phyloP scores from a whole-genome alignment of 1,140 invertebrate genomes.

The Eumeta japonica region DNA sequence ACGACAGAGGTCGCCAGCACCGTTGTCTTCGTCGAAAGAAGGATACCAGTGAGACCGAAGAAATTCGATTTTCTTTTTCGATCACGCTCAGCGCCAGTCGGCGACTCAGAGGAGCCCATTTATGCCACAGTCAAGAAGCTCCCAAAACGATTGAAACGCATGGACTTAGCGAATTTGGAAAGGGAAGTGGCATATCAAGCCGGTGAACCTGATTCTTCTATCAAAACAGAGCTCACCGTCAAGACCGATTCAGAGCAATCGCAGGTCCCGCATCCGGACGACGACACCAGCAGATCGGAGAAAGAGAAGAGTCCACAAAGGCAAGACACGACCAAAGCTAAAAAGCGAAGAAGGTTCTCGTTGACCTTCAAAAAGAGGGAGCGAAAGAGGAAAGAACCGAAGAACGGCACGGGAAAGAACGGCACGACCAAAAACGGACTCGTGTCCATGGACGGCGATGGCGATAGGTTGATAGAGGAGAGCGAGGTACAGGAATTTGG shows the following conservation, averaged over 20 bases:
- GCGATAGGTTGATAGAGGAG: conserved; percentile 38
- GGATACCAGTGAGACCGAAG: conserved; percentile 42
- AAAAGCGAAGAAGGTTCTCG: conserved; percentile 54
- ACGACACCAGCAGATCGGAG: conserved; percentile 46
- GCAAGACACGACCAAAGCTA: conserved; percentile 48
- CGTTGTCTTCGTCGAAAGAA: conserved; percentile 51
- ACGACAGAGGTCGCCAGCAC: conserved; percentile 56
- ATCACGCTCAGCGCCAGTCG: conserved; percentile 53
- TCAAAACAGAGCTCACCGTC: conserved; percentile 35
- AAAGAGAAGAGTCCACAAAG: conserved; percentile 42
- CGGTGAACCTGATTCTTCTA: conserved; percentile 36
- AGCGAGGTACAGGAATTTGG: conserved; percentile 23
- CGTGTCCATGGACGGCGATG: conserved; percentile 37
- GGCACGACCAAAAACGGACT: conserved; percentile 33
- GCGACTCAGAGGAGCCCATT: conserved; percentile 50
- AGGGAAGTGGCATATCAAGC: conserved; percentile 52
- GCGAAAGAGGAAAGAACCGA: conserved; percentile 47
- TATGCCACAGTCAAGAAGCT: conserved; percentile 56
- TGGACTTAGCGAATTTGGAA: conserved; percentile 52
- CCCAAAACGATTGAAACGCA: conserved; percentile 46
- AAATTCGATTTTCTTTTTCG: conserved; percentile 51
- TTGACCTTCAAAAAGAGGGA: conserved; percentile 52
- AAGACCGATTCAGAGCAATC: conserved; percentile 43
- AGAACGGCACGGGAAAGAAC: conserved; percentile 41
- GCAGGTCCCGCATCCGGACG: conserved; percentile 35